phyloP scores from a whole-genome alignment of 2,888 invertebrate genomes.

The Leuctra nigra region DNA sequence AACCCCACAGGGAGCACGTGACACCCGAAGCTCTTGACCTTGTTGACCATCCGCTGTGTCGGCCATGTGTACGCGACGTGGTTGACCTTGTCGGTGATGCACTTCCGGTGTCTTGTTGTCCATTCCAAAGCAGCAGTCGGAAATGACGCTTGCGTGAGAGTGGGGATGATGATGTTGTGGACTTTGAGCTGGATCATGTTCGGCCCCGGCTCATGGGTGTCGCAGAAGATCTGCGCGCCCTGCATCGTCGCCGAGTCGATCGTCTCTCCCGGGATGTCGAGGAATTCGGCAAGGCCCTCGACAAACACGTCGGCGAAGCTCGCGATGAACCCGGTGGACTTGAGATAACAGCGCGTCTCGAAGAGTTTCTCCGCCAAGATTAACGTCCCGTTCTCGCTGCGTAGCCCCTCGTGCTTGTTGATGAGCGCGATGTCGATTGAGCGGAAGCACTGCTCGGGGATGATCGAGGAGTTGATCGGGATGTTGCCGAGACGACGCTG shows the following conservation, averaged over 20 bases:
- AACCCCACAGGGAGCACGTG: conserved; percentile 65
- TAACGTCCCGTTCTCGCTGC: conserved; percentile 8
- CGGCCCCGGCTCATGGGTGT: conserved; percentile 33
- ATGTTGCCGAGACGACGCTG: conserved; percentile 21
- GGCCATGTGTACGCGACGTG: conserved; percentile 54
- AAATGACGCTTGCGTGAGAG: conserved; percentile 59
- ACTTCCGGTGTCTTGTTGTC: conserved; percentile 52
- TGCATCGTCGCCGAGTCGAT: conserved; percentile 52
- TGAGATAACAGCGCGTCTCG: conserved; percentile 44
- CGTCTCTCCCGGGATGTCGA: conserved; percentile 51
- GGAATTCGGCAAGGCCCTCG: conserved; percentile 48
- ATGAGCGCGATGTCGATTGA: conserved; percentile 26
- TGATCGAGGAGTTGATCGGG: conserved; percentile 28
- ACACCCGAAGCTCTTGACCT: conserved; percentile 59
- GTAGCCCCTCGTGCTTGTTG: conserved; percentile 1
- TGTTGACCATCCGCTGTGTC: conserved; percentile 55
- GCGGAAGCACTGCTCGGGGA: conserved; percentile 37
- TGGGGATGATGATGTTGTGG: conserved; percentile 51
- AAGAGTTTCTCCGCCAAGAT: conserved; percentile 14
- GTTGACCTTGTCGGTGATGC: conserved; percentile 49
- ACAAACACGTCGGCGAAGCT: conserved; percentile 61
- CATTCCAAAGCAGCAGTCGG: conserved; percentile 65
- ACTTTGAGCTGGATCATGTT: conserved; percentile 17
- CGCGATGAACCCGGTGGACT: conserved; percentile 59
- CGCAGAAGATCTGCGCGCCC: conserved; percentile 60